Conservation (phyloP, 2,113 vertebrate species). For the Erpornis zantholeuca region DNA sequence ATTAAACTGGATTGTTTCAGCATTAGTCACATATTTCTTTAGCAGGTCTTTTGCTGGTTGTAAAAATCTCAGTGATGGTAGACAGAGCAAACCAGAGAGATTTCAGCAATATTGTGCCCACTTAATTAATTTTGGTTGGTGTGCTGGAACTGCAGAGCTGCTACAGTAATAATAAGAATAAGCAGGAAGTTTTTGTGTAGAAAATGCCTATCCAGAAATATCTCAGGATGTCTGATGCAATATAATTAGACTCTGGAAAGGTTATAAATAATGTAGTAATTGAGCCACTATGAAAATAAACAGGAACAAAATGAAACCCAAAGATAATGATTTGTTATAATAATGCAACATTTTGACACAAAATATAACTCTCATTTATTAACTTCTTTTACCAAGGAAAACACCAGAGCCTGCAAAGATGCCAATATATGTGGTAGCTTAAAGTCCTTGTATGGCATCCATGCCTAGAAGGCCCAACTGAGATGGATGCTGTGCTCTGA, state of each 20-base stretch:
- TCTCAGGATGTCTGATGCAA: neutral
- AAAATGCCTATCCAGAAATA: neutral
- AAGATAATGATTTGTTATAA: neutral
- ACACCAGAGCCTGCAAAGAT: neutral
- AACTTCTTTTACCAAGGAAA: neutral
- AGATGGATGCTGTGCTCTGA: neutral
- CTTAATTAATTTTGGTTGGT: slow-evolving; percentile 48
- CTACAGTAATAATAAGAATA: neutral
- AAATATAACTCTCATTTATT: neutral
- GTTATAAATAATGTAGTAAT: neutral
- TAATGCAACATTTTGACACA: neutral
- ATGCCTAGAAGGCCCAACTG: neutral
- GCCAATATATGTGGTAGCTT: neutral
- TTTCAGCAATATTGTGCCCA: neutral
- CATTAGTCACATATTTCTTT: slow-evolving; percentile 21
- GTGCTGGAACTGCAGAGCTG: slow-evolving; percentile 5
- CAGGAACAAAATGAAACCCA: neutral
- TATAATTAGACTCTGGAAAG: neutral
- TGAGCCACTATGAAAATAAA: neutral
- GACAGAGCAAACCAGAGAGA: neutral
- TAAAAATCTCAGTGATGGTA: neutral
- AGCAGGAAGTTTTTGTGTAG: neutral
- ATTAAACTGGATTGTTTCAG: slow-evolving; percentile 42
- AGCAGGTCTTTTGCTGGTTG: slow-evolving; percentile 20
- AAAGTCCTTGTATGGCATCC: neutral